These are phyloP conservation scores for Oreochromis grahami DNA, from an alignment of 2,797 vertebrate species.

Conservation along the genomic window DNA sequence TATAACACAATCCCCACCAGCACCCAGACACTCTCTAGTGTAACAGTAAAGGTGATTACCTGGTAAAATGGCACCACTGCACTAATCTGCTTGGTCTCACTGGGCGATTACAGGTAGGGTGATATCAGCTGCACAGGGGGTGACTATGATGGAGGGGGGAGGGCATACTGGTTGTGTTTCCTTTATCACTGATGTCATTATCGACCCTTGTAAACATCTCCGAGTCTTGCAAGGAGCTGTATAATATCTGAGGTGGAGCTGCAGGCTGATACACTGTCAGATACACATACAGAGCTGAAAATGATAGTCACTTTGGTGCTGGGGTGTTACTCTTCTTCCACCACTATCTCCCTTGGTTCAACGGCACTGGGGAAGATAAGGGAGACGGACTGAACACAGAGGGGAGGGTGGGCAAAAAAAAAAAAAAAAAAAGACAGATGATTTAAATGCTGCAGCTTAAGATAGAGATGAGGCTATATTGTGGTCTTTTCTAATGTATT, in stretches of 20 bases:
- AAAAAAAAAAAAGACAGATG: background rate
- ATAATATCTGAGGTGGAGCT: conserved; percentile 44
- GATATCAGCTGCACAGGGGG: conserved; percentile 3
- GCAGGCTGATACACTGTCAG: conserved; percentile 53
- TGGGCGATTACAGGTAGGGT: conserved; percentile 38
- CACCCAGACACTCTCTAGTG: background rate
- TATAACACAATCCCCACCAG: background rate
- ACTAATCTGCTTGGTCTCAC: conserved; percentile 20
- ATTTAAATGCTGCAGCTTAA: conserved; percentile 22
- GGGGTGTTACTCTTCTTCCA: conserved; percentile 34
- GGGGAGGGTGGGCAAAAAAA: background rate
- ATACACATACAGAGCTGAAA: conserved; percentile 52
- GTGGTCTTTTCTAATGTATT: background rate
- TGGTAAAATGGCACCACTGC: conserved; percentile 25
- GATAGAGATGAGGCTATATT: conserved; percentile 7
- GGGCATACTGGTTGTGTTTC: background rate
- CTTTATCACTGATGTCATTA: conserved; percentile 63
- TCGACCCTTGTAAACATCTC: conserved; percentile 57
- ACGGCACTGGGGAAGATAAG: conserved; percentile 50
- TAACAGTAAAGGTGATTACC: conserved; percentile 42
- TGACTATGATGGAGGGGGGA: background rate
- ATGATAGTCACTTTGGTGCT: conserved; percentile 48
- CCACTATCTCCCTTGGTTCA: conserved; percentile 47
- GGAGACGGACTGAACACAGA: conserved; percentile 38
- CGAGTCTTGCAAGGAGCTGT: conserved; percentile 25